A percentile compares a stretch with the other conserved stretches of the same genome.
Evolutionary conservation across 2,888 invertebrate species (phyloP).

Genomic region (Cephus pulcher): DNA sequence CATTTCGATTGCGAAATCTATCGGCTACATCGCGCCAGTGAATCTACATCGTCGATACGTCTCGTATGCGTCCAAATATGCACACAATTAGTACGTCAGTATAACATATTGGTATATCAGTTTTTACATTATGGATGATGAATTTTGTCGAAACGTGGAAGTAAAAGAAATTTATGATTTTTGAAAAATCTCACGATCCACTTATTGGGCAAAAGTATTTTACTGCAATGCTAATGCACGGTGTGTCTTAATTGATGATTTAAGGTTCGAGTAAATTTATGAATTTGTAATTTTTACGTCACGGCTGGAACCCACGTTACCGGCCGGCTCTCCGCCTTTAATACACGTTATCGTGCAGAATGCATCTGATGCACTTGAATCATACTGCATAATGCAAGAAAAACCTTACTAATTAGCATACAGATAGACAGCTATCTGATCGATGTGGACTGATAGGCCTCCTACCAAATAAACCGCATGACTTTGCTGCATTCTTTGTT

Average conservation of each 20-base stretch:
- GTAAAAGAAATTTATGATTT: background rate
- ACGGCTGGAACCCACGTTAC: background rate
- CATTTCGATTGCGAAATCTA: background rate
- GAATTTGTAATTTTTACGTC: background rate
- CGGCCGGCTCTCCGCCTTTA: background rate
- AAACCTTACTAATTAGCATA: conserved; percentile 10
- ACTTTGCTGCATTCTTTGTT: background rate
- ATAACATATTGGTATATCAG: no score
- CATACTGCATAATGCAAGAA: background rate
- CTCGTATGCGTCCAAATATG: background rate
- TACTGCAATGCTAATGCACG: background rate
- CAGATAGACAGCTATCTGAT: conserved; percentile 13
- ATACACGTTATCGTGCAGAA: background rate
- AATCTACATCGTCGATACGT: background rate
- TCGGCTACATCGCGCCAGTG: background rate
- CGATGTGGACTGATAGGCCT: conserved; percentile 3
- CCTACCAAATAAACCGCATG: conserved; percentile 17
- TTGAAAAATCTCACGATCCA: background rate
- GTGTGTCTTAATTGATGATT: background rate
- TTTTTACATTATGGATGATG: background rate
- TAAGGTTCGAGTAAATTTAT: background rate
- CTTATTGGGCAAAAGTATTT: background rate
- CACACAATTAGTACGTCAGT: background rate
- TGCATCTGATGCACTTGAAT: background rate
- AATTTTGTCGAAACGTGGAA: background rate